Percentiles rank a stretch among this genome's conserved stretches.
These are phyloP conservation scores for Sisyra terminalis DNA, from an alignment of 2,888 invertebrate genomes.

Conservation along the genomic window DNA sequence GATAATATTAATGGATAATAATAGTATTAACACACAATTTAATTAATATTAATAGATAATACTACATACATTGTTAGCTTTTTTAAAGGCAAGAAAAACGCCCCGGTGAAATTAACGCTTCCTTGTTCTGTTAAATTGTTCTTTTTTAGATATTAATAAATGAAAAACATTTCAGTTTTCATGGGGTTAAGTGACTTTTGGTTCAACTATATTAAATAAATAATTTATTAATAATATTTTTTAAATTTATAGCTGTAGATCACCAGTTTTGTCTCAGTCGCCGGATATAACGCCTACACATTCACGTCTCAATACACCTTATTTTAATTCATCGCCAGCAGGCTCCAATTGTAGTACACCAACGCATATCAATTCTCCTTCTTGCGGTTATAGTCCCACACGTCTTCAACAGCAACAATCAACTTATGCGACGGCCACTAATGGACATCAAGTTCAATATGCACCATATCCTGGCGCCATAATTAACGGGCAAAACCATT, in stretches of 20 bases:
- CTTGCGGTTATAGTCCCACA: conserved; percentile 20
- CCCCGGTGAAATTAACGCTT: no score
- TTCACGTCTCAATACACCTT: conserved; percentile 23
- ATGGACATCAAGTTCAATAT: conserved; percentile 8
- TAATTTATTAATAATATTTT: not conserved
- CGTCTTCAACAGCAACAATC: no score
- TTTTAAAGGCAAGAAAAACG: no score
- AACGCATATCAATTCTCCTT: conserved; percentile 22
- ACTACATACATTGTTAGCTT: no score
- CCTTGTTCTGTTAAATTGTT: no score
- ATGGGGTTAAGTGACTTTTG: no score
- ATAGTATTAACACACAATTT: no score
- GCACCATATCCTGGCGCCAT: conserved; percentile 9
- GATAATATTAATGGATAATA: no score
- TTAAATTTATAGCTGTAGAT: conserved; percentile 12
- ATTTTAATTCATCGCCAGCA: conserved; percentile 23
- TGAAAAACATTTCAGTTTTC: no score
- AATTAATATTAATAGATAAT: no score
- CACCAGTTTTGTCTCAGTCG: conserved; percentile 22
- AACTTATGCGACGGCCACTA: not conserved
- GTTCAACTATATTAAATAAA: no score
- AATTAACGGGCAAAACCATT: conserved; percentile 12
- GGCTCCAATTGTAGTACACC: conserved; percentile 24
- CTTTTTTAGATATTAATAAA: no score
- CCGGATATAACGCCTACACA: conserved; percentile 28